Evolutionary conservation across 2,888 invertebrate genomes (phyloP).

Genomic region (Osmoderma eremita): DNA sequence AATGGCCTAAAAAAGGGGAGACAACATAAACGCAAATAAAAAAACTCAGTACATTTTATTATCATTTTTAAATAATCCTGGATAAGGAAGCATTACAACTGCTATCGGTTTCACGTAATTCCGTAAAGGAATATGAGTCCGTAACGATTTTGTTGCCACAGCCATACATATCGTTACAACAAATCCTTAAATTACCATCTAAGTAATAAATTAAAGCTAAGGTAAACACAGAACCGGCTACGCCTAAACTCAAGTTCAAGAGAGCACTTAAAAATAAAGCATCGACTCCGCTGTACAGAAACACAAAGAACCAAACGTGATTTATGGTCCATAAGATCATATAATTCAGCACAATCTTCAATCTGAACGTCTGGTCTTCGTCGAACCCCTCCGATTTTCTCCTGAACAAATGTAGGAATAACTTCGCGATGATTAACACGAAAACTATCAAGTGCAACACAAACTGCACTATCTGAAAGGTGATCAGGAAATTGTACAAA

Average conservation of each 20-base stretch:
- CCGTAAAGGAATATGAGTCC: slow-evolving; percentile 23
- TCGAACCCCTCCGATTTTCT: slow-evolving; percentile 13
- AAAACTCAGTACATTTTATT: not conserved
- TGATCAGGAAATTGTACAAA: slow-evolving; percentile 24
- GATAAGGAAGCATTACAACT: slow-evolving; percentile 12
- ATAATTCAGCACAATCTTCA: slow-evolving; percentile 27
- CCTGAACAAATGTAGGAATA: slow-evolving; percentile 10
- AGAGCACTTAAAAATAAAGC: slow-evolving; percentile 30
- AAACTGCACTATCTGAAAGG: slow-evolving; percentile 28
- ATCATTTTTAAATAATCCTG: slow-evolving; percentile 9
- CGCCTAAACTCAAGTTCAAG: slow-evolving; percentile 26
- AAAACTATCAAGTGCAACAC: slow-evolving; percentile 19
- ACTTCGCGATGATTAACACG: slow-evolving; percentile 5
- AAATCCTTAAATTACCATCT: slow-evolving; percentile 25
- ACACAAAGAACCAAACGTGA: slow-evolving; percentile 20
- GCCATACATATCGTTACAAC: slow-evolving; percentile 28
- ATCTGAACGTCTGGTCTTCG: slow-evolving; percentile 20
- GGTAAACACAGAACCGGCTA: slow-evolving; percentile 20
- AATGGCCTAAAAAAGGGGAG: not conserved
- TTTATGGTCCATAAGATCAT: slow-evolving; percentile 26
- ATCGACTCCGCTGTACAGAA: slow-evolving; percentile 20
- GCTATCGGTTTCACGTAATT: slow-evolving; percentile 17
- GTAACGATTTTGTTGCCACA: slow-evolving; percentile 16
- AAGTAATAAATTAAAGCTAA: slow-evolving; percentile 29
- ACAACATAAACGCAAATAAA: not conserved